phyloP scores from a whole-genome alignment of 2,888 invertebrate genomes.

The Drosophila emarginata region DNA sequence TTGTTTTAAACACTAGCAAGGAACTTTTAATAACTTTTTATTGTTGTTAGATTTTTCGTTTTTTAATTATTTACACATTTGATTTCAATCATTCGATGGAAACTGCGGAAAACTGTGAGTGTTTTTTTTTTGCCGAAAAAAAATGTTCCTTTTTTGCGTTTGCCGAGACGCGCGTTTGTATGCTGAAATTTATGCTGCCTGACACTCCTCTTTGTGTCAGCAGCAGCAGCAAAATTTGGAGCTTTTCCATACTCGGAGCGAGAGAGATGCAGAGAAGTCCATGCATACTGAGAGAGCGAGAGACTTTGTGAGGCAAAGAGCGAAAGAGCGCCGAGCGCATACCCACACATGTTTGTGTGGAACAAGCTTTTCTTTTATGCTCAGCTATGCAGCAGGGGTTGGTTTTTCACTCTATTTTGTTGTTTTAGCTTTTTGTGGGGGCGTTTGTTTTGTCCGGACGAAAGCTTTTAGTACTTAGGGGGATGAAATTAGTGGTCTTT shows the following conservation, averaged over 20 bases:
- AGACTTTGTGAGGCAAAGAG: constrained; percentile 12
- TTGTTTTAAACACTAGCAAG: constrained; percentile 14
- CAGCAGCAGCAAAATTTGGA: constrained; percentile 42
- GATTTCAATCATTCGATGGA: constrained; percentile 3
- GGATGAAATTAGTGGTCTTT: too few species aligned
- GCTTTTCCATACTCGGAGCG: constrained; percentile 35
- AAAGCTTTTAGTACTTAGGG: constrained; percentile 32
- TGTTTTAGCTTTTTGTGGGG: constrained; percentile 5
- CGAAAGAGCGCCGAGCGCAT: constrained; percentile 48
- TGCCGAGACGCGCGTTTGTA: constrained; percentile 69
- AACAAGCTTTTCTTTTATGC: constrained; percentile 29
- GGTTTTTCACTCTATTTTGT: constrained; percentile 40
- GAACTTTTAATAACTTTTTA: constrained; percentile 23
- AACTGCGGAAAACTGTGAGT: constrained; percentile 3
- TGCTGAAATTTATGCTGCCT: constrained; percentile 75
- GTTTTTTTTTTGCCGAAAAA: constrained; percentile 69
- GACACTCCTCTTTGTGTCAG: constrained; percentile 75
- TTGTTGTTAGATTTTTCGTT: constrained; percentile 51
- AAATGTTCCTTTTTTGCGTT: constrained; percentile 41
- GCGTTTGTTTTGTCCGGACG: constrained; percentile 40
- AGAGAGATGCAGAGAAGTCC: not conserved
- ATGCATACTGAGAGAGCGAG: constrained; percentile 7
- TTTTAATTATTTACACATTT: constrained; percentile 13
- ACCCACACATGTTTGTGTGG: constrained; percentile 39
- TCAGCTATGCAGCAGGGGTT: constrained; percentile 49